Percentiles rank a stretch among this genome's conserved stretches.
phyloP scores from a whole-genome alignment of 2,797 vertebrate species.

The Gila robusta region DNA sequence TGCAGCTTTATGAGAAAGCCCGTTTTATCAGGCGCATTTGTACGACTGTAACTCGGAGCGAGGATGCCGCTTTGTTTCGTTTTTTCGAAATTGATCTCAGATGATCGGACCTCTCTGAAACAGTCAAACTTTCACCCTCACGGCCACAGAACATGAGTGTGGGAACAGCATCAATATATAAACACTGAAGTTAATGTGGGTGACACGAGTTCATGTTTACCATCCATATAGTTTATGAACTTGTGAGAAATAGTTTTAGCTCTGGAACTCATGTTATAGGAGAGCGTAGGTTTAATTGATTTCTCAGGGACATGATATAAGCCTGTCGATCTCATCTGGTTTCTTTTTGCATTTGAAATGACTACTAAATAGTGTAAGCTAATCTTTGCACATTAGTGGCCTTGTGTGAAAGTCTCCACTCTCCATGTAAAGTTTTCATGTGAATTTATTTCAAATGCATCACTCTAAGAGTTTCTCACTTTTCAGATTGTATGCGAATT shows the following conservation, averaged over 20 bases:
- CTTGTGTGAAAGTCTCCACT: not conserved
- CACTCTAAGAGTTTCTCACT: not conserved
- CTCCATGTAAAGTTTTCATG: not conserved
- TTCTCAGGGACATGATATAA: slow-evolving; percentile 43
- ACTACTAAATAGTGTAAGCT: slow-evolving; percentile 15
- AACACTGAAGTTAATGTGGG: not conserved
- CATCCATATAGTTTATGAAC: not conserved
- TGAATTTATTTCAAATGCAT: not conserved
- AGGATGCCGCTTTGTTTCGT: not conserved
- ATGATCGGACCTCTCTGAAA: not conserved
- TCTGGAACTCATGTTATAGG: not conserved
- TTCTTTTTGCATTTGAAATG: slow-evolving; percentile 33
- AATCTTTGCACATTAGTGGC: not conserved
- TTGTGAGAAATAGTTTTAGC: slow-evolving; percentile 6
- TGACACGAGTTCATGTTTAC: slow-evolving; percentile 25
- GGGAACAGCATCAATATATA: not conserved
- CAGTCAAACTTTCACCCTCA: slow-evolving; percentile 10
- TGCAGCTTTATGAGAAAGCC: slow-evolving; percentile 38
- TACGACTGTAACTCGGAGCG: not conserved
- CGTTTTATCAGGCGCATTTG: slow-evolving; percentile 31
- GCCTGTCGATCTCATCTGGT: slow-evolving; percentile 5
- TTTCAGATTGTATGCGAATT: not conserved
- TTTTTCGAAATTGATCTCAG: not conserved
- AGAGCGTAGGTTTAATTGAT: slow-evolving; percentile 44
- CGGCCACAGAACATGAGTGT: not conserved